Evolutionary conservation across 1,140 invertebrate species (phyloP).

Genomic region (Cotesia typhae): DNA sequence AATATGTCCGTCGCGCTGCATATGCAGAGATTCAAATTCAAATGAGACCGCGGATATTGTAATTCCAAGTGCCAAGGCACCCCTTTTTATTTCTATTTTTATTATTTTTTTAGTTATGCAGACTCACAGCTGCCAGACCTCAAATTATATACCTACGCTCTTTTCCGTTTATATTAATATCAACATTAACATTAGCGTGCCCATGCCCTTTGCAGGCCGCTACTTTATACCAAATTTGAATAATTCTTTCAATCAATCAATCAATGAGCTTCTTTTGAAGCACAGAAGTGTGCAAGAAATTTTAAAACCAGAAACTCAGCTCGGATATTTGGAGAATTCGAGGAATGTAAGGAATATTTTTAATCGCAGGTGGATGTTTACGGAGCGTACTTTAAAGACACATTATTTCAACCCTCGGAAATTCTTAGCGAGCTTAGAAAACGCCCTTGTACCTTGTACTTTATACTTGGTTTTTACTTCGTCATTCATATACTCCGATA

Average conservation of each 20-base stretch:
- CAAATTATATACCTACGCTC: constrained; percentile 47
- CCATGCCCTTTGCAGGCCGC: too few species aligned
- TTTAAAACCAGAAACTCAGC: background rate
- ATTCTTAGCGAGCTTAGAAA: too few species aligned
- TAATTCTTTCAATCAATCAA: too few species aligned
- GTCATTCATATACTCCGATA: too few species aligned
- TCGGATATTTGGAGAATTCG: background rate
- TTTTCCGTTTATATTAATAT: too few species aligned
- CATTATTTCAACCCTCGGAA: background rate
- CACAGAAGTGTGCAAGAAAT: background rate
- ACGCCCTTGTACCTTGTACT: too few species aligned
- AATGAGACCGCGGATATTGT: constrained; percentile 68
- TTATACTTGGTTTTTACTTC: too few species aligned
- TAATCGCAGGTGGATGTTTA: background rate
- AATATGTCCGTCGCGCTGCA: constrained; percentile 36
- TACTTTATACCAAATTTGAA: too few species aligned
- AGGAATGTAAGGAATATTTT: background rate
- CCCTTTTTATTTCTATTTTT: constrained; percentile 59
- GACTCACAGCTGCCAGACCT: constrained; percentile 57
- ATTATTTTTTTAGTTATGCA: constrained; percentile 40
- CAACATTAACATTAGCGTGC: too few species aligned
- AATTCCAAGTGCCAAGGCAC: constrained; percentile 58
- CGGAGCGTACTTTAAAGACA: background rate
- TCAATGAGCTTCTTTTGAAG: background rate
- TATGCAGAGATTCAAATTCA: constrained; percentile 62